A percentile compares a stretch with the other conserved stretches of the same genome.
These are phyloP conservation scores for Trachurus trachurus DNA, from an alignment of 2,797 vertebrate species.

Conservation along the genomic window DNA sequence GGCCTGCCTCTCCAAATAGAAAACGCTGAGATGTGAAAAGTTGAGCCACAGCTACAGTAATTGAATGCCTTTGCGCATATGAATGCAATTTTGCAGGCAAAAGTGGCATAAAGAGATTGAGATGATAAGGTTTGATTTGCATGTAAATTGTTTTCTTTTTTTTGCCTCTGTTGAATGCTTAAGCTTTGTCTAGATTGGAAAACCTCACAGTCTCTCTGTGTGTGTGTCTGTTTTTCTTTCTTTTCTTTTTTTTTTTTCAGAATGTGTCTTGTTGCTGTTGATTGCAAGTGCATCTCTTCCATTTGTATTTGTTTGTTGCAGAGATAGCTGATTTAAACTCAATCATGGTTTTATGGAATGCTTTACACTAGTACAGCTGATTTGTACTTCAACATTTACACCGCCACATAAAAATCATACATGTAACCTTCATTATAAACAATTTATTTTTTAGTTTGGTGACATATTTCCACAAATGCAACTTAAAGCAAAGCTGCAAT, in stretches of 20 bases:
- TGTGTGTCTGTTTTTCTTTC: conserved; percentile 15
- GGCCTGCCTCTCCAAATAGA: conserved; percentile 79
- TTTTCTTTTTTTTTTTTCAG: conserved; percentile 15
- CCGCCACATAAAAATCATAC: conserved; percentile 4
- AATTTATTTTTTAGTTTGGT: conserved; percentile 27
- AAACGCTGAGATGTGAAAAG: conserved; percentile 80
- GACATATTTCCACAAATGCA: conserved; percentile 11
- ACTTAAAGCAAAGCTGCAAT: conserved; percentile 35
- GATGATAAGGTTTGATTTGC: conserved; percentile 88
- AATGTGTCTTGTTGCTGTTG: conserved; percentile 52
- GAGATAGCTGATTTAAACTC: conserved; percentile 58
- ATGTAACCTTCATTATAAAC: conserved; percentile 33
- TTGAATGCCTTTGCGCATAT: conserved; percentile 84
- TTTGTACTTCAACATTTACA: conserved; percentile 48
- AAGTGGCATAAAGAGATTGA: conserved; percentile 83
- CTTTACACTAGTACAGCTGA: conserved; percentile 42
- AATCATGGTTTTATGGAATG: conserved; percentile 26
- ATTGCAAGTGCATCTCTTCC: conserved; percentile 51
- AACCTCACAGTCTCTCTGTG: conserved; percentile 38
- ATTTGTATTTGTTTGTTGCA: conserved; percentile 62
- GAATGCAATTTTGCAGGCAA: conserved; percentile 80
- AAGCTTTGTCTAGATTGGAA: conserved; percentile 64
- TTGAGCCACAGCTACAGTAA: conserved; percentile 79
- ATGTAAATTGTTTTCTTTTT: conserved; percentile 88
- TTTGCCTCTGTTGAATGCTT: conserved; percentile 65